Percentiles rank a stretch among this genome's conserved stretches.
phyloP scores from a whole-genome alignment of 2,888 invertebrate genomes.

The Falcaria lacertinaria region DNA sequence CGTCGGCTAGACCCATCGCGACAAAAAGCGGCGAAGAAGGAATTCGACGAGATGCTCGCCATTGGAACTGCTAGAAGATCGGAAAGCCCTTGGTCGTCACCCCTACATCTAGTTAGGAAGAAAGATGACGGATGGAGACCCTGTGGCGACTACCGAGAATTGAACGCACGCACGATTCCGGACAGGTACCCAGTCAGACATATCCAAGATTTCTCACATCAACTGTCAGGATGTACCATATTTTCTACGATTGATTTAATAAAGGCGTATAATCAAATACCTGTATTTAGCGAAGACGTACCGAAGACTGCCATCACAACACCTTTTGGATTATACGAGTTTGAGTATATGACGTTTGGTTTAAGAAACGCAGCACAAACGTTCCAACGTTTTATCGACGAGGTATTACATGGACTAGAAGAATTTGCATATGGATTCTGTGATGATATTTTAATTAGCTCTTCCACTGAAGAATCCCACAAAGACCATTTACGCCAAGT shows the following conservation, averaged over 20 bases:
- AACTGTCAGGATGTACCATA: conserved; percentile 1
- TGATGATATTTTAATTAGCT: conserved; percentile 36
- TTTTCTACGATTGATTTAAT: conserved; percentile 6
- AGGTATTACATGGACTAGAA: not conserved
- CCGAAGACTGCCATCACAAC: conserved; percentile 2
- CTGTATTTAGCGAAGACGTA: not conserved
- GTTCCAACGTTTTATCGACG: conserved; percentile 28
- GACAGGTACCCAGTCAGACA: conserved; percentile 13
- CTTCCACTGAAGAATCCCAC: too few species aligned
- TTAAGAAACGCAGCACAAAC: conserved; percentile 23
- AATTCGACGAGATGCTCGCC: not conserved
- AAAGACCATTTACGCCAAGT: conserved; percentile 16
- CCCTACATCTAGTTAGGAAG: conserved; percentile 11
- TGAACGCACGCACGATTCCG: conserved; percentile 10
- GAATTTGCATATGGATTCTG: conserved; percentile 24
- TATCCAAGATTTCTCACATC: conserved; percentile 9
- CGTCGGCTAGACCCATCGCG: not conserved
- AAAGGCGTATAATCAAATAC: conserved; percentile 4
- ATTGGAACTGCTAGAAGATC: not conserved
- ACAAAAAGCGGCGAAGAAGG: not conserved
- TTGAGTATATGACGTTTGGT: conserved; percentile 5
- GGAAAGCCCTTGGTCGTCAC: conserved; percentile 6
- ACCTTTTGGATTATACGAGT: conserved; percentile 4
- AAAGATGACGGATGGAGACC: conserved; percentile 9
- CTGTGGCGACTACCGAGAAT: conserved; percentile 13